Evolutionary conservation across 1,140 invertebrate genomes (phyloP).

Genomic region (Berghia stephanieae): DNA sequence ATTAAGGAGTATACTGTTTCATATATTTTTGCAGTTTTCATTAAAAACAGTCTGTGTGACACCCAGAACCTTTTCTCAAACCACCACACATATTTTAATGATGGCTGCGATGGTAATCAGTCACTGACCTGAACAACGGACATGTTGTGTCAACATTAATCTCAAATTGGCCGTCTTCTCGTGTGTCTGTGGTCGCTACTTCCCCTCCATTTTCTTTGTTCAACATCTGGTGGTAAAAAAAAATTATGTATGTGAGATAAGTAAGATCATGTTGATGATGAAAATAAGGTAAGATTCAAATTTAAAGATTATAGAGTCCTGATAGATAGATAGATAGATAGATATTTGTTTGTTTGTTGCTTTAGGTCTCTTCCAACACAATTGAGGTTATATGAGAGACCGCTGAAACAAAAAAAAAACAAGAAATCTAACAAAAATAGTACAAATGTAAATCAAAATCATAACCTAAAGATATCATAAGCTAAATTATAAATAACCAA

Average conservation of each 20-base stretch:
- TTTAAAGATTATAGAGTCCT: too few species aligned
- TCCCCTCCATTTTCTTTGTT: conserved; percentile 98
- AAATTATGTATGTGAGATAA: neutral
- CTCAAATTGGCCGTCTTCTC: conserved; percentile 95
- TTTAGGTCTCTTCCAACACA: too few species aligned
- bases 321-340: too few species aligned
- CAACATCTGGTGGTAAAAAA: conserved; percentile 79
- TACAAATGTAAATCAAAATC: too few species aligned
- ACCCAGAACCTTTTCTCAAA: neutral
- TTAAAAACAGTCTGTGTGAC: neutral
- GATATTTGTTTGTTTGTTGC: too few species aligned
- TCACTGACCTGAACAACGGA: conserved; percentile 90
- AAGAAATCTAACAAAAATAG: too few species aligned
- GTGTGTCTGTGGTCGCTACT: conserved; percentile 82
- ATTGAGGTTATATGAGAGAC: too few species aligned
- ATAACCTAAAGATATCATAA: too few species aligned
- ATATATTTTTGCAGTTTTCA: neutral
- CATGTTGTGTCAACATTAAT: conserved; percentile 90
- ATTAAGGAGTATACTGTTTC: neutral
- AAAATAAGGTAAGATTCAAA: too few species aligned
- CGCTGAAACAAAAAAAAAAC: too few species aligned
- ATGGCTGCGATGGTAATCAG: neutral
- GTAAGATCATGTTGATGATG: neutral
- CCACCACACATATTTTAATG: too few species aligned
- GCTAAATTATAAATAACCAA: too few species aligned